Evolutionary conservation across 2,888 invertebrate species (phyloP).

Genomic region (Drosophila niveifrons): DNA sequence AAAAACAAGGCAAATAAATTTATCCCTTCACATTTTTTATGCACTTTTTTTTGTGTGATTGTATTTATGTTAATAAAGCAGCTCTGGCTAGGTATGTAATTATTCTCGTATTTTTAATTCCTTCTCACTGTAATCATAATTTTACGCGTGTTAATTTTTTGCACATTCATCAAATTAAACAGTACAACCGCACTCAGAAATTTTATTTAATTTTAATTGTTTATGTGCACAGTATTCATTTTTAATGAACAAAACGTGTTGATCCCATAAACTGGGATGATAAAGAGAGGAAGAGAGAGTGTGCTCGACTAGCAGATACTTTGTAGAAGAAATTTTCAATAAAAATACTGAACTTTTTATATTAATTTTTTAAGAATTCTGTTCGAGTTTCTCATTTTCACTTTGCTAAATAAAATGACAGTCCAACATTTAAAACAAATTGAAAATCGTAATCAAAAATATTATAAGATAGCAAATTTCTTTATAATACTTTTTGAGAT

Average conservation of each 20-base stretch:
- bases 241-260: conserved; percentile 43
- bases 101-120: conserved; percentile 12
- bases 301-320: neutral
- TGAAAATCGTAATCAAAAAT: neutral
- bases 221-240: conserved; percentile 34
- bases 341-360: too few species aligned
- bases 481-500: too few species aligned
- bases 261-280: conserved; percentile 12
- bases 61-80: neutral
- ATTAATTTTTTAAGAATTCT: too few species aligned
- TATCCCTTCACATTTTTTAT: neutral
- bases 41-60: neutral
- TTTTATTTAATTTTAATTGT: conserved; percentile 67
- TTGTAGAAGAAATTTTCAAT: neutral
- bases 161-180: conserved; percentile 55
- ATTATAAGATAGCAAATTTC: neutral
- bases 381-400: too few species aligned
- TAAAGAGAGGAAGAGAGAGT: neutral
- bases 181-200: conserved; percentile 38
- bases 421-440: conserved; percentile 1
- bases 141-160: conserved; percentile 53
- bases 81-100: conserved; percentile 1
- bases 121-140: conserved; percentile 38
- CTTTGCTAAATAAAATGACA: too few species aligned
- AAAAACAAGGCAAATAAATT: conserved; percentile 5